These are phyloP conservation scores for Phanerotoma sp. DNA, from an alignment of 2,888 invertebrate species.

Conservation along the genomic window DNA sequence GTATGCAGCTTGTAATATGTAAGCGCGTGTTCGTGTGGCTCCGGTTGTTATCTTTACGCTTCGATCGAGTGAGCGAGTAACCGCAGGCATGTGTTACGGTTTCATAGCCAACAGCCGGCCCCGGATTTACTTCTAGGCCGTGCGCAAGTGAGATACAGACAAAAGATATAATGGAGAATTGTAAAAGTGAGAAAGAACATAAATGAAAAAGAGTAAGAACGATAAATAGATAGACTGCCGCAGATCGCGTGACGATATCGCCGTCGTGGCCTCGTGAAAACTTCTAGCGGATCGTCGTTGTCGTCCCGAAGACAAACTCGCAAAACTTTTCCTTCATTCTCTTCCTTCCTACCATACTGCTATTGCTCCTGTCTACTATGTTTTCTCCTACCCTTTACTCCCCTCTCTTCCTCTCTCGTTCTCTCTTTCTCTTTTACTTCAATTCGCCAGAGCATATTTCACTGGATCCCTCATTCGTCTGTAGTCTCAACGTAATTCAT, in stretches of 20 bases:
- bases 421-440: conserved; percentile 10
- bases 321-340: neutral
- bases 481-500: conserved; percentile 9
- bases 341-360: conserved; percentile 1
- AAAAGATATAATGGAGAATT: neutral
- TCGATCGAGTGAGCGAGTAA: conserved; percentile 24
- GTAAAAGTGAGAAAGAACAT: neutral
- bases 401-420: neutral
- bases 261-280: conserved; percentile 25
- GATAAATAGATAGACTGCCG: conserved; percentile 32
- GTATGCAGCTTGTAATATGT: neutral
- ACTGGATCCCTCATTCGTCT: neutral
- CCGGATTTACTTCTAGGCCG: conserved; percentile 11
- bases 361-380: too few relatives aligned
- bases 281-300: conserved; percentile 13
- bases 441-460: conserved; percentile 14
- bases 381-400: neutral
- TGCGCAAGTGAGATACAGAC: neutral
- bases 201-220: conserved; percentile 11
- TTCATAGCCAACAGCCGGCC: conserved; percentile 38
- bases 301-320: neutral
- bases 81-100: conserved; percentile 40
- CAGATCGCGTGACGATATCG: conserved; percentile 37
- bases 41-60: conserved; percentile 28
- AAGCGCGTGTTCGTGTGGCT: neutral